Conservation (phyloP, 2,888 invertebrate genomes). For the Lithosia quadra region DNA sequence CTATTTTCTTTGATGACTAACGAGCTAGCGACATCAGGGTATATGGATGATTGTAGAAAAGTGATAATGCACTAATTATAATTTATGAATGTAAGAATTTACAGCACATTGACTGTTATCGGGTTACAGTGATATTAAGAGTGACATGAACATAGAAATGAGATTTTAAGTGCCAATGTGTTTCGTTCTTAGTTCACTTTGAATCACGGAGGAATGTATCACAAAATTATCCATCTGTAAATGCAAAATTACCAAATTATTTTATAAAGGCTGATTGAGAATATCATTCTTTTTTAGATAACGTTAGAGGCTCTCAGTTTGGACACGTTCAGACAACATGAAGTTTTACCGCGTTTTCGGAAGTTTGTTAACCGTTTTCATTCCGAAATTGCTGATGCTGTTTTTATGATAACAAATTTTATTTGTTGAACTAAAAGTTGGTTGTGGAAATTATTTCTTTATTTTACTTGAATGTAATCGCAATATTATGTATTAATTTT, state of each 20-base stretch:
- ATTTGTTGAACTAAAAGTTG: constrained; percentile 34
- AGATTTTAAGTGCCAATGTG: constrained; percentile 7
- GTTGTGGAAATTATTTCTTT: constrained; percentile 18
- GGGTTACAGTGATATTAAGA: constrained; percentile 5
- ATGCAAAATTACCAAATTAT: constrained; percentile 23
- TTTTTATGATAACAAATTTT: constrained; percentile 20
- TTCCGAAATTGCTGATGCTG: constrained; percentile 42
- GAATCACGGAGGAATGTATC: constrained; percentile 3
- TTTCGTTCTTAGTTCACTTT: background rate
- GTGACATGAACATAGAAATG: background rate
- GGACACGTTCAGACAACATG: constrained; percentile 13
- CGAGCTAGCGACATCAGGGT: background rate
- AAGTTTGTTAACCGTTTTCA: constrained; percentile 49
- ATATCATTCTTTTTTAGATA: constrained; percentile 21
- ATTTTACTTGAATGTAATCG: constrained; percentile 12
- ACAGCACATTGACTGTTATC: background rate
- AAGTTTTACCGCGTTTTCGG: constrained; percentile 27
- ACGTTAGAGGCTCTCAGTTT: constrained; percentile 38
- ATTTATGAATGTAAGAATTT: background rate
- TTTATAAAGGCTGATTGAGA: constrained; percentile 36
- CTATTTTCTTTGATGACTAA: background rate
- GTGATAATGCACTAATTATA: background rate
- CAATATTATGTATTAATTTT: constrained; percentile 21
- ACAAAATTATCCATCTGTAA: background rate
- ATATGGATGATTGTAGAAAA: constrained; percentile 1